phyloP scores from a whole-genome alignment of 2,113 vertebrate species.

The Cebidichthys violaceus region DNA sequence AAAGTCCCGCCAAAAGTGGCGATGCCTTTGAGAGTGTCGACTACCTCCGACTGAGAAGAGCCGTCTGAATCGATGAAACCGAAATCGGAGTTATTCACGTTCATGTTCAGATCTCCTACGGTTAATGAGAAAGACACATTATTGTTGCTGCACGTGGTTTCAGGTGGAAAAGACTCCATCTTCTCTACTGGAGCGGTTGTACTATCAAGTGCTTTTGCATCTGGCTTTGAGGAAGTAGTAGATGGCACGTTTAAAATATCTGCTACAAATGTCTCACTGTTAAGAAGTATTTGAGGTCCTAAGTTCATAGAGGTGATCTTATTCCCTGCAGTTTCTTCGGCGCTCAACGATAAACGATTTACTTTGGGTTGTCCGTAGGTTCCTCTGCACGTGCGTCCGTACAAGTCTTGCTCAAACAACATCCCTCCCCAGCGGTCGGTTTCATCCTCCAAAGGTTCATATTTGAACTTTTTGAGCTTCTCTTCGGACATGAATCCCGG shows the following conservation, averaged over 20 bases:
- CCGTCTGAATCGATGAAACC: constrained; percentile 82
- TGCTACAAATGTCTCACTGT: constrained; percentile 48
- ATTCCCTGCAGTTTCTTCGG: constrained; percentile 37
- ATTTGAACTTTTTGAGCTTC: constrained; percentile 73
- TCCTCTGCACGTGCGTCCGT: constrained; percentile 64
- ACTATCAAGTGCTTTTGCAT: constrained; percentile 21
- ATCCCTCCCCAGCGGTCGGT: constrained; percentile 70
- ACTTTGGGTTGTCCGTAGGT: constrained; percentile 54
- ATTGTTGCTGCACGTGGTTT: constrained; percentile 58
- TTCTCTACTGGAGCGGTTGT: constrained; percentile 32
- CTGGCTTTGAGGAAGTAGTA: neutral
- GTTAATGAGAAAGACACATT: constrained; percentile 59
- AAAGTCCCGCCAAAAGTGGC: constrained; percentile 15
- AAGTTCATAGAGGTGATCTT: constrained; percentile 24
- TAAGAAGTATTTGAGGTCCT: constrained; percentile 33
- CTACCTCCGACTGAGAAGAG: constrained; percentile 73
- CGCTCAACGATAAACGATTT: constrained; percentile 33
- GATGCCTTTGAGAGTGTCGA: constrained; percentile 48
- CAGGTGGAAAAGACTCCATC: neutral
- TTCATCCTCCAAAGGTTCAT: constrained; percentile 74
- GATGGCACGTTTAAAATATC: constrained; percentile 48
- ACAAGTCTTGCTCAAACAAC: constrained; percentile 76
- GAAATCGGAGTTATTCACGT: constrained; percentile 76
- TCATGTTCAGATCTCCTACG: constrained; percentile 79
- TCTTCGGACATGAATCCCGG: constrained; percentile 53